Evolutionary conservation across 2,888 invertebrate genomes (phyloP).

Genomic region (Tenthredo scrophulariae): DNA sequence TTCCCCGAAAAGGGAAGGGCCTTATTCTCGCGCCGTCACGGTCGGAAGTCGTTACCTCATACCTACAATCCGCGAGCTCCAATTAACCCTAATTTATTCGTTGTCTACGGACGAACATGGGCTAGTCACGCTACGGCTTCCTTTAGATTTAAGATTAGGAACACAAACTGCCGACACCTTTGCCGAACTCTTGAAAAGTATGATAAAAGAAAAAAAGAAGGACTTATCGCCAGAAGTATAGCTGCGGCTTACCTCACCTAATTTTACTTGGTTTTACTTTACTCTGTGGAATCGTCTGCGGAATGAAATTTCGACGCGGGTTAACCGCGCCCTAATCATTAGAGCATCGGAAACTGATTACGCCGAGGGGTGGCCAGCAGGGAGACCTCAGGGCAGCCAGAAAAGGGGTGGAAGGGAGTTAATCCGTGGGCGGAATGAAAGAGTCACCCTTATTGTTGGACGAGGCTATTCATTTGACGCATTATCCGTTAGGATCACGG

Average conservation of each 20-base stretch:
- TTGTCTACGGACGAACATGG: conserved; percentile 48
- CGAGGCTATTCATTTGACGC: conserved; percentile 73
- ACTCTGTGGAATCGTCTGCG: neutral
- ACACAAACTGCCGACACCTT: neutral
- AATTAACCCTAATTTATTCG: conserved; percentile 53
- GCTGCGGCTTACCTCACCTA: neutral
- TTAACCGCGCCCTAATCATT: conserved; percentile 70
- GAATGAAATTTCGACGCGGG: conserved; percentile 17
- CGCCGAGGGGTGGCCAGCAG: conserved; percentile 65
- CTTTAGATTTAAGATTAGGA: conserved; percentile 50
- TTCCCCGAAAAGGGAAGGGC: neutral
- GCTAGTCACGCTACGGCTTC: conserved; percentile 49
- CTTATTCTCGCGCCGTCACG: neutral
- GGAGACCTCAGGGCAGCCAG: conserved; percentile 25
- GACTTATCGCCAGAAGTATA: neutral
- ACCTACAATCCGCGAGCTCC: conserved; percentile 41
- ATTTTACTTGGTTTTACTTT: neutral
- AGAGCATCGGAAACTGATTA: conserved; percentile 76
- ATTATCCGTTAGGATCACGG: conserved; percentile 74
- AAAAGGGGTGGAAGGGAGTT: conserved; percentile 23
- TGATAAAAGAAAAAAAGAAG: neutral
- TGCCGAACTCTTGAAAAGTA: neutral
- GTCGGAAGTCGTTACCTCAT: conserved; percentile 48
- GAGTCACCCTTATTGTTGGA: conserved; percentile 74
- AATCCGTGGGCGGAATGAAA: conserved; percentile 58